Percentiles rank a stretch among this genome's conserved stretches.
phyloP scores from a whole-genome alignment of 2,888 invertebrate genomes.

The Scaptomyza tumidula region DNA sequence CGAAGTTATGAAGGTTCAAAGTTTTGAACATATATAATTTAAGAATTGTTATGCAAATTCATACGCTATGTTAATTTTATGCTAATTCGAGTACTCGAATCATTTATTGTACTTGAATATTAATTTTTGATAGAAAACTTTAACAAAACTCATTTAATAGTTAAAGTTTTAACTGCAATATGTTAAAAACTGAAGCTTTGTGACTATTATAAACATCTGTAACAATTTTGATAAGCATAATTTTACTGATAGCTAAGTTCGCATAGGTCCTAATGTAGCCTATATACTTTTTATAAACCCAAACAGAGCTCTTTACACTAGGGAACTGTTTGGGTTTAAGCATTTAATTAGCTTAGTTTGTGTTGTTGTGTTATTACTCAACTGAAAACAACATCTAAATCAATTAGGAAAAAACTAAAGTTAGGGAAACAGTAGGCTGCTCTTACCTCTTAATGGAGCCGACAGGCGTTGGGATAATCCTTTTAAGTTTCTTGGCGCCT shows the following conservation, averaged over 20 bases:
- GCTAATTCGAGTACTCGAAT: too few species aligned
- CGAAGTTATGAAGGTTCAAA: too few species aligned
- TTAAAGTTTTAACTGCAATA: too few species aligned
- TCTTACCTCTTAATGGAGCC: slow-evolving; percentile 57
- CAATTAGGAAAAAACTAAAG: slow-evolving; percentile 36
- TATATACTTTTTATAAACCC: too few species aligned
- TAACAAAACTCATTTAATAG: too few species aligned
- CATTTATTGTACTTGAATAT: too few species aligned
- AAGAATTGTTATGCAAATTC: too few species aligned
- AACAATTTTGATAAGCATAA: neutral
- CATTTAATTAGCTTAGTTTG: slow-evolving; percentile 19
- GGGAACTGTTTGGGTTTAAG: neutral
- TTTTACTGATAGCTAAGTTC: neutral
- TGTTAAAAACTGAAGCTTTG: too few species aligned
- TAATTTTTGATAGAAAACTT: too few species aligned
- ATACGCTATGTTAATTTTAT: too few species aligned
- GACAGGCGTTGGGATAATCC: slow-evolving; percentile 57
- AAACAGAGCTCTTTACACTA: neutral
- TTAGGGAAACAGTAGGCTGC: slow-evolving; percentile 22
- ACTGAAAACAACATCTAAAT: slow-evolving; percentile 27
- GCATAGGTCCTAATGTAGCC: neutral
- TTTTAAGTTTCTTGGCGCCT: slow-evolving; percentile 50
- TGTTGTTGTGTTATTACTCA: slow-evolving; percentile 12
- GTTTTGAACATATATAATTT: too few species aligned
- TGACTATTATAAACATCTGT: too few species aligned